Conservation (phyloP, 2,797 vertebrate genomes). For the Rousettus madagascariensis region DNA sequence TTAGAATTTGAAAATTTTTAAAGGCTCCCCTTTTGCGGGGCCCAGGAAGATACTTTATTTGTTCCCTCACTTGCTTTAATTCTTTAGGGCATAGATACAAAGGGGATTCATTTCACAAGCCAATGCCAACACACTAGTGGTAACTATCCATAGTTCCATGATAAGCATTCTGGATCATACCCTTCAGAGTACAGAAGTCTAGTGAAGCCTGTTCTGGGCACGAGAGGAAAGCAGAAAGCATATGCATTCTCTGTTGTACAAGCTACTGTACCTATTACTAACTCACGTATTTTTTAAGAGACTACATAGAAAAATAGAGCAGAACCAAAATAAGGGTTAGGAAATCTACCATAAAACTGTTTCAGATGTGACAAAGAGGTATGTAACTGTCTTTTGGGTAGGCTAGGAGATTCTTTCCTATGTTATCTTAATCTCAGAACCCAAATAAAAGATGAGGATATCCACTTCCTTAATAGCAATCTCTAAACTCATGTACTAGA, state of each 20-base stretch:
- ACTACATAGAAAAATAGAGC: background rate
- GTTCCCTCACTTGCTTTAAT: background rate
- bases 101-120: background rate
- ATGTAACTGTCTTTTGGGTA: background rate
- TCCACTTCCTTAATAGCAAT: background rate
- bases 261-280: background rate
- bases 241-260: background rate
- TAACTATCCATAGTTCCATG: background rate
- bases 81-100: background rate
- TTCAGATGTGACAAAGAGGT: background rate
- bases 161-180: background rate
- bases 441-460: background rate
- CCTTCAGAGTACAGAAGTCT: background rate
- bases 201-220: background rate
- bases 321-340: background rate
- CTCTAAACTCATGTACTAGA: background rate
- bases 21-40: background rate
- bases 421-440: conserved; percentile 11
- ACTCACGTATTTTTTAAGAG: background rate
- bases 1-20: background rate
- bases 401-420: background rate
- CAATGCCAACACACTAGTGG: background rate
- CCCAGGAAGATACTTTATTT: background rate
- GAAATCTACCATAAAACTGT: background rate
- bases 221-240: background rate